Evolutionary conservation across 2,888 invertebrate genomes (phyloP), one percentile per base, ranked within the genome.

Genomic region (Pyrocoelia pectoralis): DNA sequence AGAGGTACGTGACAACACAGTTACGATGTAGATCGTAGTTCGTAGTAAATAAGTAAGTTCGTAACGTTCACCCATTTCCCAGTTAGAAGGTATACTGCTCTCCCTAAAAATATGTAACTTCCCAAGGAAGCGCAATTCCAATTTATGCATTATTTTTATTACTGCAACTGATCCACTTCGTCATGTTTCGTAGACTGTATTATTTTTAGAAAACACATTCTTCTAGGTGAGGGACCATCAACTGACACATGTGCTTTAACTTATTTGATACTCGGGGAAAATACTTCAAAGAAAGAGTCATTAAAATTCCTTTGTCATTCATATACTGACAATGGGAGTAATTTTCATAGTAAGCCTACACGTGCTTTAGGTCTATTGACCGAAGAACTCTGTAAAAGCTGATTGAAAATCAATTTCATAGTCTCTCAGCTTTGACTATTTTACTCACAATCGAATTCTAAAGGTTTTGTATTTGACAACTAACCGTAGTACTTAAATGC

Each of bases 341-440:
- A 17, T 43, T 9, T 9, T 3, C 2, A 18, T n/a, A 48, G 18
- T 15, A 53, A 46, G 10, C 38, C 17, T 33, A 12, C 49, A 59
- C 53, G 59, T 59, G 53, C 46, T 48, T 40, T 9, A 17, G 10
- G 2, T 48, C 4, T 48, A 18, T 24, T 6, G 8, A 48, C 5
- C 15, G 15, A 2, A 6, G 15, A 13, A 28, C 17, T 33, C 29
- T 59, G 18, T 17, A n/a, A 43, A 63, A 63, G 63, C 63, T 63
- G 63, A 58, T 55, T 63, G 63, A 63, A 63, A 63, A 63, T 63
- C 54, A 17, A 59, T 50, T 46, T 41, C 50, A 58, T 63, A 50
- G 63, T 54, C 63, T 58, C 28, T 58, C 58, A 63, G 63, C 63
- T 63, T 57, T 56, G 14, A 13, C 49, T n/a, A n/a, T n/a, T 38